Evolutionary conservation across 2,888 invertebrate species (phyloP), one percentile per base, ranked within the genome.

Genomic region (Leucania comma): DNA sequence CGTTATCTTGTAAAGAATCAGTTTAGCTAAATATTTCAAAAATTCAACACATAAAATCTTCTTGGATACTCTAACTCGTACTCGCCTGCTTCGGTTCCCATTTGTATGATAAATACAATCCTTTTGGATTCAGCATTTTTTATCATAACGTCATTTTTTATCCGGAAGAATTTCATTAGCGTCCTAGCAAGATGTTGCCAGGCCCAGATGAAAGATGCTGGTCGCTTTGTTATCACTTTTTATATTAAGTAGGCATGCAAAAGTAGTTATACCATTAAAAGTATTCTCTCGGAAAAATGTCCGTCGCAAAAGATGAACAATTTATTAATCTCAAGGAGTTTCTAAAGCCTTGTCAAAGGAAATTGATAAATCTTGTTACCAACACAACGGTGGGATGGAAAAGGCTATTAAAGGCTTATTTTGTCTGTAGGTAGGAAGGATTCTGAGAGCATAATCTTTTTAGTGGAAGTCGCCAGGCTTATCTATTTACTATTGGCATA

Each of bases 121-220:
- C 72, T 69, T 81, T 73, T 63, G 60, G 35, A 69, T 32, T 58
- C 54, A 53, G 58, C 67, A 57, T 69, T 75, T 78, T 72, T 69
- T 70, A 59, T 67, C 69, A 75, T 66, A 53, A 61, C 75, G 72
- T 79, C 54, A 80, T 85, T 85, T 85, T 81, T 84, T 84, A 81
- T 78, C 71, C 69, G 72, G 78, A 81, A 86, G 82, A 86, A 85
- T 88, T 88, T 88, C 83, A 88, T 87, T 88, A 86, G 69, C 77
- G 83, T 81, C 82, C 62, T 75, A 59, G 72, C 87, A 83, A 87
- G 81, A 83, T 87, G 84, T 83, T 86, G 73, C 84, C 78, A 60
- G 32, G 65, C 69, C 57, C 61, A 60, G 64, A 73, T 78, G 66
- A 81, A 79, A 73, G 70, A 81, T 75, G 64, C 50, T 68, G 62